phyloP scores from a whole-genome alignment of 2,797 vertebrate genomes.

The Furcifer pardalis region DNA sequence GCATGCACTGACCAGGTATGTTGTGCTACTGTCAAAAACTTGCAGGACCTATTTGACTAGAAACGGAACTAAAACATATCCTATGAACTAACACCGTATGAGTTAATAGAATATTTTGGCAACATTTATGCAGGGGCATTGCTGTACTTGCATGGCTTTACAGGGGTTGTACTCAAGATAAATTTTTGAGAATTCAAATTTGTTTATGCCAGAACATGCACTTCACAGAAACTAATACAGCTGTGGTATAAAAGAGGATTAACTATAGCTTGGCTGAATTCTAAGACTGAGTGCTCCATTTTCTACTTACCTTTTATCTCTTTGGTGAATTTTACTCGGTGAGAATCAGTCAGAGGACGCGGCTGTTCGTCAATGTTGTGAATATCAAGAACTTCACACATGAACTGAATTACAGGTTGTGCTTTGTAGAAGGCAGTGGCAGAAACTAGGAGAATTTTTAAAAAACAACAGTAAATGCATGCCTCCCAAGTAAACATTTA shows the following conservation, averaged over 20 bases:
- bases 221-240: not conserved
- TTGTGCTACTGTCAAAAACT: too few relatives aligned
- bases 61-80: too few relatives aligned
- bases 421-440: constrained; percentile 99
- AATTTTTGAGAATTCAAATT: not conserved
- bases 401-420: constrained; percentile 99
- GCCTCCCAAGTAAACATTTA: not conserved
- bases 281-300: not conserved
- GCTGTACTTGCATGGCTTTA: too few relatives aligned
- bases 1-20: too few relatives aligned
- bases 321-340: constrained; percentile 99
- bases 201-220: not conserved
- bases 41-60: too few relatives aligned
- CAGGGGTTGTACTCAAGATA: not conserved
- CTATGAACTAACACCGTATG: too few relatives aligned
- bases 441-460: constrained; percentile 82
- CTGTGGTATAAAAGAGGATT: not conserved
- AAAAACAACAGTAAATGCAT: constrained; percentile 44
- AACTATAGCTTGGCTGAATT: not conserved
- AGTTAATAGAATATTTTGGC: not conserved
- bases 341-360: constrained; percentile 97
- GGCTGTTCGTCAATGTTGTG: constrained; percentile 99
- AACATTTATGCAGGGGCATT: not conserved
- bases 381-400: constrained; percentile 99
- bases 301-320: constrained; percentile 95